Base-by-base conservation (phyloP, 1,140 invertebrate genomes). In the Drosophila lacertosa region DNA sequence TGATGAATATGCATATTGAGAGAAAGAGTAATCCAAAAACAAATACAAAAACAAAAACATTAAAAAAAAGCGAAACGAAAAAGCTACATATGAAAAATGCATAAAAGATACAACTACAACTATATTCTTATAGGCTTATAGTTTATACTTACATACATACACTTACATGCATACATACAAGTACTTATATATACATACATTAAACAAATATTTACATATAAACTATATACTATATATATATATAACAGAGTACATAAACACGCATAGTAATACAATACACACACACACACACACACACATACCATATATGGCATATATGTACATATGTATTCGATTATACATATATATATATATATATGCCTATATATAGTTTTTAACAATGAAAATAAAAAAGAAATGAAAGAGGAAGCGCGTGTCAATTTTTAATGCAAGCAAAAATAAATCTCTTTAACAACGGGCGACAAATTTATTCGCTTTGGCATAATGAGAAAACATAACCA, bases 51-150 rank as follows among this genome's bases (percentile, higher is more conserved):
- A 64, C 35, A 39, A 22, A 18, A 32, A 51, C 24, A 59, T 50
- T 57, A 32, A 10, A 5, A 48, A 44, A 40, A 68, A 60, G 26
- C n/a, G 44, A 48, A 32, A 59, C 20, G 13, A 51, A 68, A 74
- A 68, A 65, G 39, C 35, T 53, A 64, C 53, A 63, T 72, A 67
- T 54, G 54, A 72, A 47, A 67, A 59, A 80, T 83, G 73, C 65
- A 79, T 74, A 86, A 70, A 54, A 50, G 44, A 74, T 54, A 74
- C 33, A 74, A 72, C 81, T 89, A 89, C 71, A 89, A 80, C 81
- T 88, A 89, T 90, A 82, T 89, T 90, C 65, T 84, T 90, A 84
- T 90, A 86, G 81, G 81, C 81, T 88, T 88, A 86, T 86, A 86
- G 74, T 86, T 86, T 86, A 86, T 86, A 84, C 81, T 73, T 75